Base-by-base conservation (phyloP, 2,888 invertebrate genomes). In the Diarsia mendica region DNA sequence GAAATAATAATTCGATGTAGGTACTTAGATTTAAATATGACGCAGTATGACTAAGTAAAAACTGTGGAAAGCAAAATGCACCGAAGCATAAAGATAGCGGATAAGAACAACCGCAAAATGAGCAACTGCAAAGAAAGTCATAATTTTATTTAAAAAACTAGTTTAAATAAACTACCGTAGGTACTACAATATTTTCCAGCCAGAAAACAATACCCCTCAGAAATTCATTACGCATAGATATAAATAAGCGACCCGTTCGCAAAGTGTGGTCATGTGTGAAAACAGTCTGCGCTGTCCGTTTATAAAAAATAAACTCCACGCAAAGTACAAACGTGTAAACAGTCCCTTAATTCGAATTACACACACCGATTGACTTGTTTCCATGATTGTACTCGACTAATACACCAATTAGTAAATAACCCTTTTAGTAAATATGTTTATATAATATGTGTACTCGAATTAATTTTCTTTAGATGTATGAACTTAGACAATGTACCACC, bases 301-400 rank as follows among this genome's bases (percentile, higher is more conserved):
- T 89, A 90, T 91, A 91, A 93, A 94, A 94, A 92, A 89, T 89
- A 90, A 89, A 87, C 90, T 87, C 85, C 84, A 89, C 89, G 90
- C 92, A 91, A 87, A 90, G 90, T 89, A 90, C 88, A 89, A 89
- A 91, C 92, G 92, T 94, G 94, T 95, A 95, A 95, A 95, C 93
- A 93, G 93, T 92, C 92, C 92, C 90, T 91, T 96, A 95, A 96
- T 95, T 93, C 95, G 96, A 93, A 96, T 96, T 92, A 94, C 91
- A 95, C 96, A 94, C 94, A 83, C 89, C 92, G 92, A 93, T 93
- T 95, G 94, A 94, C 91, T 94, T 92, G 93, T 94, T 95, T 94
- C 91, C 92, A 90, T 89, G 91, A 93, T 92, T 95, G 93, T 94
- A 92, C 91, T 90, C 87, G 86, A 88, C 89, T 91, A 92, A 93